Evolutionary conservation across 1,140 invertebrate genomes (phyloP), one percentile per base, ranked within the genome.

Genomic region (Ceratoteleas bidentatus): DNA sequence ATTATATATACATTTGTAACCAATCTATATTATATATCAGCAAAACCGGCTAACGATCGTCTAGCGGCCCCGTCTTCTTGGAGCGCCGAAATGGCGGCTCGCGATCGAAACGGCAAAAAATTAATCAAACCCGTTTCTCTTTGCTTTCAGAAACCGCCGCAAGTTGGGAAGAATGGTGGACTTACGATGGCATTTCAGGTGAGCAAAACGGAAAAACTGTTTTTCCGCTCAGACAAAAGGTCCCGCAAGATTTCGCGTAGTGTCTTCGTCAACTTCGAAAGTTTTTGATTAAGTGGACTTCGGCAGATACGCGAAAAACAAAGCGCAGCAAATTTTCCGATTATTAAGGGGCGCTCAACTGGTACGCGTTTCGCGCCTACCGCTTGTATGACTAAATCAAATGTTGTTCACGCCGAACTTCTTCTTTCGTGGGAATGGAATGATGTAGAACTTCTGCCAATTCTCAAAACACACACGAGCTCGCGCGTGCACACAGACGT

Each of bases 131-230:
- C 40, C 15, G 38, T 69, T 77, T 82, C 74, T 64, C 70, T 84
- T 85, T 54, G 60, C 81, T 61, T 93, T 88, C 90, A 93, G 92
- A 90, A 77, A 87, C 86, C 15, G 85, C 87, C 38, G 93, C 92
- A 47, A 93, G 92, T 82, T 94, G 94, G 94, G 93, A 94, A 74
- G 93, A 94, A 82, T 94, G 94, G 94, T 94, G 94, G 94, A 94
- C 94, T 2, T 94, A 94, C 86, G 94, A 94, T 78, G 94, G 94
- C 24, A 94, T 94, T 87, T 94, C 93, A 84, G 94, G 94, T 94
- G 86, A 92, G 72, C 86, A 70, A 65, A 33, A 47, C 40, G 36
- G 66, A 65, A 66, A 60, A 52, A 15, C 13, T 62, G 16, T 53
- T 49, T 65, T 2, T 43, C 10, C 40, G 64, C 15, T n/a, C 33